Base-by-base conservation (phyloP, 2,797 vertebrate species). In the Toxotes lorentzi region DNA sequence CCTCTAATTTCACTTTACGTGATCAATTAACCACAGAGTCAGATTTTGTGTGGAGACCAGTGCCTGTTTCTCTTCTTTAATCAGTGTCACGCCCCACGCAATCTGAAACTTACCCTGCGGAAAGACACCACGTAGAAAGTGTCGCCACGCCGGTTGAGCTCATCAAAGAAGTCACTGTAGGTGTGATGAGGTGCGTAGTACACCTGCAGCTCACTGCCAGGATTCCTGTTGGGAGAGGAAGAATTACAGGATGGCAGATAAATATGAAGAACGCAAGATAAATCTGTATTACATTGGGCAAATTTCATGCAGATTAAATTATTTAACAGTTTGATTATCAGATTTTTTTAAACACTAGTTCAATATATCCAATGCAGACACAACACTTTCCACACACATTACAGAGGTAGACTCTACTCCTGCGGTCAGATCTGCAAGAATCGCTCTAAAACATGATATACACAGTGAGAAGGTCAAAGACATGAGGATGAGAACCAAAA, bases 91-190 rank as follows among this genome's bases (percentile, higher is more conserved):
- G 4, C 19, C 51, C n/a, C 10, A 21, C 17, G 13, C 16, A 7
- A 30, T 27, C 23, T 47, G 2, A 56, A 75, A 87, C 97, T 96
- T 87, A 99, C 98, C 94, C 97, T 96, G 73, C 97, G 96, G 92
- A 99, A 99, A 7, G 98, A 99, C 73, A 99, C 97, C 2, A 99
- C 95, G 0, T 99, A 99, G 92, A 99, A 99, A 0, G 98, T 99
- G 91, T 99, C 97, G 4, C 96, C 96, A 41, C 96, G 95, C 24
- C 97, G 96, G 83, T 90, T 95, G 89, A 99, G 94, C 78, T 98
- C 97, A 77, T 98, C 97, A 24, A 99, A 97, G 86, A 99, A 98
- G 78, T 97, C 95, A 19, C 95, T 96, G 86, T 98, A 98, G 84
- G 95, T 96, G 84, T 95, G 94, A 17, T 95, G 95, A 73, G 97